These are phyloP conservation scores for Enteromius viviparus DNA, from an alignment of 2,797 vertebrate species.

Conservation along the genomic window DNA sequence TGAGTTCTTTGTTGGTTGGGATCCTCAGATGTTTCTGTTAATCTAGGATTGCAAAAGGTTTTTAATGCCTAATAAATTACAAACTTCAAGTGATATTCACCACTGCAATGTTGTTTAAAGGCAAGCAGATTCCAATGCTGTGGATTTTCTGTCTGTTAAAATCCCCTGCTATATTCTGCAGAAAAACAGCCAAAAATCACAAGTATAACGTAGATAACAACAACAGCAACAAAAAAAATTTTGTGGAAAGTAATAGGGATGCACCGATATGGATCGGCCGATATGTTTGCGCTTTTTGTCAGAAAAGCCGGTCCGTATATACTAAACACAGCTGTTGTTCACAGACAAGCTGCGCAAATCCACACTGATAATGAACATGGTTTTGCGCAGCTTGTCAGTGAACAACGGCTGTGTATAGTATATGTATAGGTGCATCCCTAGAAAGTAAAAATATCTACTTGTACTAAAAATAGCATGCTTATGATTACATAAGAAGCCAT, in stretches of 20 bases:
- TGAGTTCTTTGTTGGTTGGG: not conserved
- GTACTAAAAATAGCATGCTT: not conserved
- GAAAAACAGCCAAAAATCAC: not conserved
- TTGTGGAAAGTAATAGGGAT: too few species aligned
- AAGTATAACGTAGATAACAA: not conserved
- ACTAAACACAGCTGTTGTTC: too few species aligned
- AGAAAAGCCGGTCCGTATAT: too few species aligned
- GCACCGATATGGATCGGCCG: too few species aligned
- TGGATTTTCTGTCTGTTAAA: slow-evolving; percentile 40
- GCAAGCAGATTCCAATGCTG: slow-evolving; percentile 38
- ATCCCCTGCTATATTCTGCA: slow-evolving; percentile 23
- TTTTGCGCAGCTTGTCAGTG: too few species aligned
- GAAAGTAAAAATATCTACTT: too few species aligned
- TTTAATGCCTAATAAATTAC: not conserved
- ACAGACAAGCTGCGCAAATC: too few species aligned
- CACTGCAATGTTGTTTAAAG: slow-evolving; percentile 49
- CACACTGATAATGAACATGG: too few species aligned
- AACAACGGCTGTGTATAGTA: too few species aligned
- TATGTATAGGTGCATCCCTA: too few species aligned
- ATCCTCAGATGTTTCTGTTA: not conserved
- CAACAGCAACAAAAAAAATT: too few species aligned
- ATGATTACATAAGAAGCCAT: not conserved
- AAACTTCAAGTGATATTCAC: not conserved
- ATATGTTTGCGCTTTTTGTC: too few species aligned
- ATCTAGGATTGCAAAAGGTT: not conserved